phyloP scores from a whole-genome alignment of 2,888 invertebrate species.

The Sycophila texana region DNA sequence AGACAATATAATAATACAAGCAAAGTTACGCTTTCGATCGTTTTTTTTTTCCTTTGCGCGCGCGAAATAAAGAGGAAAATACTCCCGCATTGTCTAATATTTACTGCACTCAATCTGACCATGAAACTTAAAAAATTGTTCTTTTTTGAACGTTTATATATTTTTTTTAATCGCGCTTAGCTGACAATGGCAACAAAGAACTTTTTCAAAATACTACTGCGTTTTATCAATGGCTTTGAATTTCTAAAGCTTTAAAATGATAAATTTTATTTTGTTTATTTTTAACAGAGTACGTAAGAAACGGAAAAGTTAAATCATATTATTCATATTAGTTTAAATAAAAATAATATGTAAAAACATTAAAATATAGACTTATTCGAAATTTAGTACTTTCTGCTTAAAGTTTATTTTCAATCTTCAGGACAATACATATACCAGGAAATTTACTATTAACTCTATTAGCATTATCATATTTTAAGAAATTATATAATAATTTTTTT shows the following conservation, averaged over 20 bases:
- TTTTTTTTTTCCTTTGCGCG: slow-evolving; percentile 41
- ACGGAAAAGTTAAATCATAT: background rate
- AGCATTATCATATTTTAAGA: background rate
- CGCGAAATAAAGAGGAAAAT: slow-evolving; percentile 25
- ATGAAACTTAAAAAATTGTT: background rate
- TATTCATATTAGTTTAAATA: background rate
- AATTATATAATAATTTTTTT: slow-evolving; percentile 15
- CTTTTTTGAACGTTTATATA: background rate
- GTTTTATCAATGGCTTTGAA: background rate
- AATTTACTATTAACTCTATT: background rate
- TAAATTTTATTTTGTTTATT: background rate
- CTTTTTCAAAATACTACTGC: background rate
- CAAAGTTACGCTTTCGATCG: slow-evolving; percentile 32
- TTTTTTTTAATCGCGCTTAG: background rate
- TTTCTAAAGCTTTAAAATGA: background rate
- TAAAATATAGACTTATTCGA: background rate
- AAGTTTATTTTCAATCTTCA: background rate
- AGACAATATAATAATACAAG: slow-evolving; percentile 6
- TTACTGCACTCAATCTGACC: slow-evolving; percentile 15
- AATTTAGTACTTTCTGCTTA: background rate
- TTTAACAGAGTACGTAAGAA: background rate
- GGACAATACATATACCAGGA: slow-evolving; percentile 14
- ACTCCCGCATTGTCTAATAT: slow-evolving; percentile 1
- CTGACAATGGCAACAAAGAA: background rate
- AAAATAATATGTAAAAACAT: background rate